A percentile compares a stretch with the other conserved stretches of the same genome.
These are phyloP conservation scores for Opisthograptis luteolata DNA, from an alignment of 2,888 invertebrate species.

Conservation along the genomic window DNA sequence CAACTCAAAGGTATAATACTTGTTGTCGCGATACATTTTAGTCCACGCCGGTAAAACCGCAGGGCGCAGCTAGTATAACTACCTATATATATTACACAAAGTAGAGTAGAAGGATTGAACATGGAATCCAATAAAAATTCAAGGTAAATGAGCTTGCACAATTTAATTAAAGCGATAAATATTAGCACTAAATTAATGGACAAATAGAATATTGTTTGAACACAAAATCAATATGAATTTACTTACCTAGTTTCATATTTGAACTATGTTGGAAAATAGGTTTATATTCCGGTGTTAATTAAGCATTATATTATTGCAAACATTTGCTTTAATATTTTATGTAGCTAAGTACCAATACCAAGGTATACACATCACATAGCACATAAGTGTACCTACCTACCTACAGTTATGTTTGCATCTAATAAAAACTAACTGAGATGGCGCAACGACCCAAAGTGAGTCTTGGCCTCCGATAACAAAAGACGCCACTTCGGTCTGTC, in stretches of 20 bases:
- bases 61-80: too few relatives aligned
- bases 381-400: too few relatives aligned
- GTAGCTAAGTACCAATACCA: too few relatives aligned
- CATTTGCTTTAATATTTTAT: slow-evolving; percentile 6
- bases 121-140: slow-evolving; percentile 29
- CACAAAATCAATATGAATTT: slow-evolving; percentile 38
- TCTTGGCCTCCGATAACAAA: too few relatives aligned
- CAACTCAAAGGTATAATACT: too few relatives aligned
- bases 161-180: slow-evolving; percentile 50
- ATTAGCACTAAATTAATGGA: slow-evolving; percentile 45
- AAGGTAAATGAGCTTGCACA: slow-evolving; percentile 50
- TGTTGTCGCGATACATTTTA: too few relatives aligned
- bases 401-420: too few relatives aligned
- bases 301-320: slow-evolving; percentile 14
- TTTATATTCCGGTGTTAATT: slow-evolving; percentile 13
- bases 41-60: too few relatives aligned
- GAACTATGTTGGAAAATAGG: slow-evolving; percentile 32
- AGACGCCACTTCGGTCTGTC: too few relatives aligned
- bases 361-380: too few relatives aligned
- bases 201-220: slow-evolving; percentile 46
- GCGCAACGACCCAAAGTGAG: too few relatives aligned
- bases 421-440: too few relatives aligned
- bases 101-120: not conserved
- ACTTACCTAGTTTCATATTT: slow-evolving; percentile 29
- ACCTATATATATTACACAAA: not conserved